These are phyloP conservation scores for Ceratosolen fusciceps DNA, from an alignment of 1,140 invertebrate species.

Conservation along the genomic window DNA sequence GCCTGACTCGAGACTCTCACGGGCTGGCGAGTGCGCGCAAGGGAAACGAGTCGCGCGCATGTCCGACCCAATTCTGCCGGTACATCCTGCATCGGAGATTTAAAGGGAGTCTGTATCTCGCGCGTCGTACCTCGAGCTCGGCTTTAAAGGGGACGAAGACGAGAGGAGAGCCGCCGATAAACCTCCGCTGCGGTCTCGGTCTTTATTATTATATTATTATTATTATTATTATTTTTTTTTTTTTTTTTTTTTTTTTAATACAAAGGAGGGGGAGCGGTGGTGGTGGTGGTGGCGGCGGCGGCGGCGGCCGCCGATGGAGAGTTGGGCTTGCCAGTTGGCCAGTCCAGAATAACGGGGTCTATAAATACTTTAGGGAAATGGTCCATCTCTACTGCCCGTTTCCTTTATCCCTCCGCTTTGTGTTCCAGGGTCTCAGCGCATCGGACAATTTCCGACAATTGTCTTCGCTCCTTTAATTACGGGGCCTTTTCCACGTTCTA, in stretches of 20 bases:
- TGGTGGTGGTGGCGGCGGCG: background rate
- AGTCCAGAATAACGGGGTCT: background rate
- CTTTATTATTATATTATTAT: too few species aligned
- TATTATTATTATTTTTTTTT: too few species aligned
- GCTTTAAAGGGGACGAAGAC: constrained; percentile 10
- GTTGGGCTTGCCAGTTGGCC: background rate
- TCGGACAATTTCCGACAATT: background rate
- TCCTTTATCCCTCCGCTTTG: background rate
- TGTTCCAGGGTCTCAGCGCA: background rate
- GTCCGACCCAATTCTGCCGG: constrained; percentile 44
- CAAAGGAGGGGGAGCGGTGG: background rate
- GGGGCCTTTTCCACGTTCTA: background rate
- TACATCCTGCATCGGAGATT: constrained; percentile 34
- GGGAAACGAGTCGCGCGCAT: constrained; percentile 29
- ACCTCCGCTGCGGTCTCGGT: too few species aligned
- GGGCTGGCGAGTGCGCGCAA: background rate
- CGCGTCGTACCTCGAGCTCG: background rate
- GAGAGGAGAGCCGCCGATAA: constrained; percentile 7
- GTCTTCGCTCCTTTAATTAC: too few species aligned
- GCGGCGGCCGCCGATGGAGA: background rate
- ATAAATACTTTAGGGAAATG: constrained; percentile 14
- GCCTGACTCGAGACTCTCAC: background rate
- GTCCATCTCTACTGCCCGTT: background rate
- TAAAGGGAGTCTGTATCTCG: background rate
- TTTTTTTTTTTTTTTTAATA: too few species aligned